Conservation (phyloP, 2,797 vertebrate genomes). For the Ispidina picta region DNA sequence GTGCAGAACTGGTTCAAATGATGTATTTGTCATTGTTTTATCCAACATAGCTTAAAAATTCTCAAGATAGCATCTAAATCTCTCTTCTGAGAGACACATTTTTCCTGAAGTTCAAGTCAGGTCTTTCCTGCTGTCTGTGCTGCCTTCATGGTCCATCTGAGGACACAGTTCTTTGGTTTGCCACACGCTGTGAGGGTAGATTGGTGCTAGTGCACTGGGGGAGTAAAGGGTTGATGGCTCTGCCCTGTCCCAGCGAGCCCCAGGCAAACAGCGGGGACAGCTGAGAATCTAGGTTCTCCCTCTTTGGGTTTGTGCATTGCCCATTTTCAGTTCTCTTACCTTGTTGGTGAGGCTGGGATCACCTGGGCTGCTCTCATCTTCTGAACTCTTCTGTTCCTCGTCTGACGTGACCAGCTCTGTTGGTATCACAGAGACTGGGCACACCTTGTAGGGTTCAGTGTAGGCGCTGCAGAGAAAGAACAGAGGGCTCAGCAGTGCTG, state of each 20-base stretch:
- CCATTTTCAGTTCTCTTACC: conserved; percentile 74
- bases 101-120: neutral
- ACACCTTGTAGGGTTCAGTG: conserved; percentile 93
- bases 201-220: neutral
- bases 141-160: neutral
- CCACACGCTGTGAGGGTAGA: neutral
- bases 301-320: neutral
- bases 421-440: conserved; percentile 75
- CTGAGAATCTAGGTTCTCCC: neutral
- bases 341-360: conserved; percentile 84
- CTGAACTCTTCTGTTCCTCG: conserved; percentile 93
- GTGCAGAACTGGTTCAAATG: neutral
- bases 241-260: neutral
- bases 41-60: neutral
- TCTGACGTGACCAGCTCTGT: conserved; percentile 78
- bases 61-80: neutral
- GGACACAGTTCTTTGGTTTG: neutral
- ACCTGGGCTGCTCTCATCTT: conserved; percentile 81
- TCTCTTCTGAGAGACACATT: neutral
- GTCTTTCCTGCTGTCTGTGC: neutral
- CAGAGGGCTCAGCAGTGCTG: neutral
- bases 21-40: neutral
- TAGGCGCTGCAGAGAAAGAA: conserved; percentile 84
- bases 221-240: neutral
- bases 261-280: neutral